These are phyloP conservation scores for Chrysoperla carnea DNA, from an alignment of 1,140 invertebrate species.

Conservation along the genomic window DNA sequence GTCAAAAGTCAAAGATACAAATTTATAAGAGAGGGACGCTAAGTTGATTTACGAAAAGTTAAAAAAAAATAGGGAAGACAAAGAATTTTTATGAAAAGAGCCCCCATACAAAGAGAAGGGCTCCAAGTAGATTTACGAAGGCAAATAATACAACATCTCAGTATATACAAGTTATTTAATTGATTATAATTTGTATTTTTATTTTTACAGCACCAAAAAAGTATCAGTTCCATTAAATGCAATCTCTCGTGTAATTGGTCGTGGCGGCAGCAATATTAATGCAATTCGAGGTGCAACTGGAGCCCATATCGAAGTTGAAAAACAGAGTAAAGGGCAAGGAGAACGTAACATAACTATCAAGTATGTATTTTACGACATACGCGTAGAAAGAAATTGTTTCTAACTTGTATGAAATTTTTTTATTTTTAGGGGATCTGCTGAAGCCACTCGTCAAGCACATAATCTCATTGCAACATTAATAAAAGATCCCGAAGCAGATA, in stretches of 20 bases:
- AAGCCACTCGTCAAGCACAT: conserved; percentile 80
- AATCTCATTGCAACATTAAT: conserved; percentile 71
- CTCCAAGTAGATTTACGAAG: too few species aligned
- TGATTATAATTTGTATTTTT: too few species aligned
- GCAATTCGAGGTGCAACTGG: conserved; percentile 86
- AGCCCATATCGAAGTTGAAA: conserved; percentile 95
- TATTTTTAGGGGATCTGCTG: conserved; percentile 56
- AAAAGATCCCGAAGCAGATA: conserved; percentile 85
- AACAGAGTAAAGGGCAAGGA: conserved; percentile 83
- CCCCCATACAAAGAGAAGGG: too few species aligned
- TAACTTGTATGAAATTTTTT: conserved; percentile 4
- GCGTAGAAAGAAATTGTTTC: background rate
- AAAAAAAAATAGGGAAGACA: too few species aligned
- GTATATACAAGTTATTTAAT: too few species aligned
- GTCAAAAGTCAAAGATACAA: too few species aligned
- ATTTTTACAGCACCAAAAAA: conserved; percentile 39
- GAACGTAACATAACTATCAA: conserved; percentile 91
- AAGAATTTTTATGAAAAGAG: too few species aligned
- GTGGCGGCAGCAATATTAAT: conserved; percentile 93
- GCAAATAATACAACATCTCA: too few species aligned
- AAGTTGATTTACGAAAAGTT: too few species aligned
- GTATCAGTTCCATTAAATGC: conserved; percentile 87
- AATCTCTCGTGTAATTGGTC: conserved; percentile 88
- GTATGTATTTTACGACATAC: conserved; percentile 28
- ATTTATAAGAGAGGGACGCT: too few species aligned